Evolutionary conservation across 2,113 vertebrate species (phyloP), one percentile per base, ranked within the genome.

Genomic region (Muscicapa adusta): DNA sequence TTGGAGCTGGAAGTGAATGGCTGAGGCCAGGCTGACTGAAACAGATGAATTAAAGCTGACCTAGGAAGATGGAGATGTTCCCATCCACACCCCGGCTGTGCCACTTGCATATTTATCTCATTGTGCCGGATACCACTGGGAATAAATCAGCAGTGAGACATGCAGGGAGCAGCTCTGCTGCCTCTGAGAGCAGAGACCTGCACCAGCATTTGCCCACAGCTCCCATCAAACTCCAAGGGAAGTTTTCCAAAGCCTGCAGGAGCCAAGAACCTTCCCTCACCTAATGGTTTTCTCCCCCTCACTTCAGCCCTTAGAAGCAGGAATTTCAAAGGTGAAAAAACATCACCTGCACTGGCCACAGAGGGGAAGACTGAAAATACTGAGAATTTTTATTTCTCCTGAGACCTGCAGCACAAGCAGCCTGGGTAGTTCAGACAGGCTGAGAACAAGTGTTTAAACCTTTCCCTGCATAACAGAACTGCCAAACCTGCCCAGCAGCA

Each of bases 41-140:
- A 75, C 60, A 89, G 72, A 79, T 89, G 95, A 65, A 93, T 96
- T 94, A 71, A 74, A 86, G 73, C 31, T 88, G 94, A 89, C 95
- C 95, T 6, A 4, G 84, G 84, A 87, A 92, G 89, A 94, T 85
- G 91, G 94, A 93, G 95, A 78, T 89, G 89, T 56, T 93, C 84
- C 36, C 70, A 47, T 91, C 89, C 65, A 3, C 70, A 95, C 66
- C 86, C 61, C 0, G 5, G 74, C 57, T 93, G 53, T 87, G 89
- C 86, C 25, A 31, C 87, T 85, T 87, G 86, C 66, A 57, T 96
- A 70, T 92, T 97, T 87, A 94, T 91, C 86, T 95, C 28, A 1
- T 13, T 16, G 76, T 92, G 87, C 67, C 81, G 0, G 3, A 6
- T 87, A 70, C 95, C 84, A 7, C 58, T 73, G 84, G 91, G 91